Percentiles rank a stretch among this genome's conserved stretches.
Evolutionary conservation across 1,140 invertebrate genomes (phyloP).

Genomic region (Hestina assimilis): DNA sequence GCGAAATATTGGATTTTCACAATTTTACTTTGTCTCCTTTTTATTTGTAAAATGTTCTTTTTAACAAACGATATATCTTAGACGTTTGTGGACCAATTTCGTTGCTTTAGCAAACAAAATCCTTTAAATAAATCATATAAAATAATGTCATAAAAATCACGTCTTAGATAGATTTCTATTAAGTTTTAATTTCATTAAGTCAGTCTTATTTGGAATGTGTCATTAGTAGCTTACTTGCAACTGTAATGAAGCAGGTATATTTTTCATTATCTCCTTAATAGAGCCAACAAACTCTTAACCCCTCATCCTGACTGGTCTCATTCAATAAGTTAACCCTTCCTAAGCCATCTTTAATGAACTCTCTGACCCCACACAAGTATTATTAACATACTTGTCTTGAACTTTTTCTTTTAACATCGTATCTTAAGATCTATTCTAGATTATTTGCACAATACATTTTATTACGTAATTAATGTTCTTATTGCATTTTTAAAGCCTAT

Average conservation of each 20-base stretch:
- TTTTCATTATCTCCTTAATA: slow-evolving; percentile 9
- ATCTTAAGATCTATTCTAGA: too few relatives aligned
- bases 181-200: neutral
- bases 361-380: slow-evolving; percentile 12
- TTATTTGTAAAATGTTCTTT: too few relatives aligned
- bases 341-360: slow-evolving; percentile 62
- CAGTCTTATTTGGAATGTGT: too few relatives aligned
- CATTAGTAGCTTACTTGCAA: neutral
- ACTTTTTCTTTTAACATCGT: neutral
- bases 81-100: too few relatives aligned
- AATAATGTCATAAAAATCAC: too few relatives aligned
- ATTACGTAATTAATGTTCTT: too few relatives aligned
- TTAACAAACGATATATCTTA: too few relatives aligned
- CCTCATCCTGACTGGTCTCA: slow-evolving; percentile 11
- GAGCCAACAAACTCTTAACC: neutral
- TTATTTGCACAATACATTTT: too few relatives aligned
- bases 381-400: neutral
- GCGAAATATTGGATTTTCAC: slow-evolving; percentile 44
- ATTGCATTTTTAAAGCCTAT: too few relatives aligned
- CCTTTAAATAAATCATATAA: too few relatives aligned
- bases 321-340: slow-evolving; percentile 50
- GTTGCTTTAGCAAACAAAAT: too few relatives aligned
- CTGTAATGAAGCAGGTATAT: neutral
- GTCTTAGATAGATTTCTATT: too few relatives aligned
- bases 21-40: slow-evolving; percentile 8